Base-by-base conservation (phyloP, 2,888 invertebrate genomes). In the Micoletzkya japonica region DNA sequence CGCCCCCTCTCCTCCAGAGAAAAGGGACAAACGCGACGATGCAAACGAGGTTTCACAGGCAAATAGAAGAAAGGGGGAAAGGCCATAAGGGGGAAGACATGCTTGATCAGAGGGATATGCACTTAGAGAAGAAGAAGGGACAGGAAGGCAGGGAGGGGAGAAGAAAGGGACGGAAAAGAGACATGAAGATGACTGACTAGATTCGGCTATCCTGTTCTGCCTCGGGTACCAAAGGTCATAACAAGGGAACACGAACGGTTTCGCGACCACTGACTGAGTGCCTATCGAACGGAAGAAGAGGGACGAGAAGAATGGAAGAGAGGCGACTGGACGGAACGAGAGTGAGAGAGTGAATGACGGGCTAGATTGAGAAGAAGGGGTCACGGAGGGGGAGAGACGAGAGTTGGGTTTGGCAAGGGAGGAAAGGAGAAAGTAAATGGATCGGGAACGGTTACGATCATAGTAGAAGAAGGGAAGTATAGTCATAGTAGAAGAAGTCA, bases 91-190 rank as follows among this genome's bases (percentile, higher is more conserved):
- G 63, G 50, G 63, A 63, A 63, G 32, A 36, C 34, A 54, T 30
- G 63, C 34, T 28, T 50, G 63, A 63, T 26, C 10, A 50, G 63
- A 20, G 6, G 49, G 63, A 63, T 34, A 63, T 63, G 50, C 44
- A 50, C 44, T 36, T 50, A 63, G 49, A 36, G 63, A 32, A 26
- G 24, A 34, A 50, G 20, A 7, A 34, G n/a, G 32, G 44, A 28
- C 34, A 60, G 30, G 50, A 50, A 50, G 58, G 17, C 34, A 59
- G 6, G 24, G 26, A 24, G 26, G 37, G 26, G 59, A n/a, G n/a
- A n/a, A n/a, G n/a, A n/a, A n/a, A 39, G 28, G 44, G 59, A 20
- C n/a, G 59, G 59, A 59, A 59, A 59, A 39, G 59, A 59, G 59
- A 39, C 59, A 59, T 59, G 59, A 39, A 17, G 44, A 34, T 4